Percentiles rank a stretch among this genome's conserved stretches.
Evolutionary conservation across 92 coral and sea anemone species (phyloP).

Genomic region (Parazoanthus swiftii): DNA sequence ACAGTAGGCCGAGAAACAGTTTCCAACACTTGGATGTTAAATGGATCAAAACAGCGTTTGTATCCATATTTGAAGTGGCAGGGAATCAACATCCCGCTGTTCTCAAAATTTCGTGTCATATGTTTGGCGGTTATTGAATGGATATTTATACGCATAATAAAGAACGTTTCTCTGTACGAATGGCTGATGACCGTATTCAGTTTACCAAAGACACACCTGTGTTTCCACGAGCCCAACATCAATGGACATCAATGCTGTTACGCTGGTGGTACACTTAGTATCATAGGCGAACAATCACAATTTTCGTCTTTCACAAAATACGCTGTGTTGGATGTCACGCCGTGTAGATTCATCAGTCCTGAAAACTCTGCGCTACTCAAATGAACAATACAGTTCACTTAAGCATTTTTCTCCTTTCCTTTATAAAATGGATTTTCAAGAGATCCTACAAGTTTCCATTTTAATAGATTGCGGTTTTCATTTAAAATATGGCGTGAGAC

Average conservation of each 20-base stretch:
- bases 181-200: background rate
- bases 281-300: background rate
- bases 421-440: background rate
- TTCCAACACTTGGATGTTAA: too few species aligned
- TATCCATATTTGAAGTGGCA: too few species aligned
- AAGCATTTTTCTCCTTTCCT: background rate
- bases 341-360: background rate
- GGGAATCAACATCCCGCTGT: too few species aligned
- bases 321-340: background rate
- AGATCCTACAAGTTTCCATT: background rate
- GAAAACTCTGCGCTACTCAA: background rate
- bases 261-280: background rate
- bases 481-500: background rate
- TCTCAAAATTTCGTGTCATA: too few species aligned
- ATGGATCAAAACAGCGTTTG: too few species aligned
- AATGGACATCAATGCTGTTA: background rate
- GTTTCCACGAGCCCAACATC: background rate
- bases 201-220: background rate
- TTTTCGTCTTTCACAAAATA: background rate
- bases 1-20: too few species aligned
- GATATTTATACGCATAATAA: too few species aligned
- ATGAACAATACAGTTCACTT: background rate
- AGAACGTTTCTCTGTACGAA: too few species aligned
- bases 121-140: too few species aligned
- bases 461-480: background rate